Base-by-base conservation (phyloP, 1,140 invertebrate species). In the Drosophila pseudoobscura region DNA sequence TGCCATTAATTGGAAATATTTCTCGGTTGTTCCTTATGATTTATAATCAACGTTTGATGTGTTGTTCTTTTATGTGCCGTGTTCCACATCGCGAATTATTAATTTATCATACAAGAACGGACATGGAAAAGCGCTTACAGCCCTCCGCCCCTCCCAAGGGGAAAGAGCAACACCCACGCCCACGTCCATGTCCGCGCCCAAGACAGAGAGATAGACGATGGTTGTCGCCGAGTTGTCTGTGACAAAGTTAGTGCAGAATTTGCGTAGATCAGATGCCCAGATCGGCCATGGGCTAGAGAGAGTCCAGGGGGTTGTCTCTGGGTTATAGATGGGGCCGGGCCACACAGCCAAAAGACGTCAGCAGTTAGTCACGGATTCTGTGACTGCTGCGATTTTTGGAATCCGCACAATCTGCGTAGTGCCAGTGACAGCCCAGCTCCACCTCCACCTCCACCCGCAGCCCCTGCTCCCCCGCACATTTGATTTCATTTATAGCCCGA, bases 141-240 rank as follows among this genome's bases (percentile, higher is more conserved):
- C 60, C 73, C 77, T 77, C 73, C 53, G 20, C 15, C 20, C 13
- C 6, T 17, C 26, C 9, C 29, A 39, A 13, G 41, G 54, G 29
- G 41, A n/a, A 26, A 51, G 1, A 46, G 35, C 26, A 35, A 35
- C 70, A 57, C 78, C 74, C 72, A 70, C 75, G 58, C 22, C 41
- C 47, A 45, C 70, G 60, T 17, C 17, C 17, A 17, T 1, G 17
- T 17, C 79, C 73, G 66, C 75, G 65, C 17, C 45, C 47, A 45
- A 44, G 47, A 49, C 52, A n/a, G 55, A 20, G 9, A 41, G 47
- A 57, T 45, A 72, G 70, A 71, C 64, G 49, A 65, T 58, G 35
- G 58, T 60, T 63, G 82, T 74, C 83, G 83, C 83, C 83, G 62
- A 78, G 68, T 88, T 82, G 83, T 87, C 83, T 87, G 71, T 83